Conservation (phyloP, 2,113 vertebrate genomes). For the Recurvirostra avosetta region DNA sequence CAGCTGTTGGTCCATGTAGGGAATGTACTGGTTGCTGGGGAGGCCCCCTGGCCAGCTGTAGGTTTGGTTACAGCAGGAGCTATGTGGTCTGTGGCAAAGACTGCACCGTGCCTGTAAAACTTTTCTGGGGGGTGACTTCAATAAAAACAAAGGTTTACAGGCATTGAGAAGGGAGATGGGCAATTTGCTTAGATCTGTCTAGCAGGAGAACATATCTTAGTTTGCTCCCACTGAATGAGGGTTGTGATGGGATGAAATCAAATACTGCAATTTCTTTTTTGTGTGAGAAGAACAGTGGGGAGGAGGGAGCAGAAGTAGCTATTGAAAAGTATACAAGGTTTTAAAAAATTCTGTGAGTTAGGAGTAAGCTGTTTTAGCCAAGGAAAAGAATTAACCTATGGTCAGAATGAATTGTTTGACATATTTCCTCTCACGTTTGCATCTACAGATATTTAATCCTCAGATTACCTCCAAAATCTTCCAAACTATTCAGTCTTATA, state of each 20-base stretch:
- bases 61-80: neutral
- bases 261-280: neutral
- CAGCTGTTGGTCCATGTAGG: neutral
- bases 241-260: neutral
- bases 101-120: fast-evolving
- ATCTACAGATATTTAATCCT: neutral
- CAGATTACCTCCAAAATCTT: neutral
- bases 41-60: neutral
- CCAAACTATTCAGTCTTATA: neutral
- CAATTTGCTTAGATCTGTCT: neutral
- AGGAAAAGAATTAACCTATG: neutral
- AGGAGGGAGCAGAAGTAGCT: neutral
- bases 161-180: neutral
- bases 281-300: neutral
- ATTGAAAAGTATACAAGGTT: neutral
- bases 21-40: neutral
- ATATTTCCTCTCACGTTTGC: neutral
- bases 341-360: neutral
- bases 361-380: neutral
- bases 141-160: neutral
- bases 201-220: neutral
- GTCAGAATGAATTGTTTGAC: neutral
- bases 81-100: neutral
- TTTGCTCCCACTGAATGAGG: neutral
- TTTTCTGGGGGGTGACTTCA: neutral